Evolutionary conservation across 2,888 invertebrate genomes (phyloP), one percentile per base, ranked within the genome.

Genomic region (Eristalis arbustorum): DNA sequence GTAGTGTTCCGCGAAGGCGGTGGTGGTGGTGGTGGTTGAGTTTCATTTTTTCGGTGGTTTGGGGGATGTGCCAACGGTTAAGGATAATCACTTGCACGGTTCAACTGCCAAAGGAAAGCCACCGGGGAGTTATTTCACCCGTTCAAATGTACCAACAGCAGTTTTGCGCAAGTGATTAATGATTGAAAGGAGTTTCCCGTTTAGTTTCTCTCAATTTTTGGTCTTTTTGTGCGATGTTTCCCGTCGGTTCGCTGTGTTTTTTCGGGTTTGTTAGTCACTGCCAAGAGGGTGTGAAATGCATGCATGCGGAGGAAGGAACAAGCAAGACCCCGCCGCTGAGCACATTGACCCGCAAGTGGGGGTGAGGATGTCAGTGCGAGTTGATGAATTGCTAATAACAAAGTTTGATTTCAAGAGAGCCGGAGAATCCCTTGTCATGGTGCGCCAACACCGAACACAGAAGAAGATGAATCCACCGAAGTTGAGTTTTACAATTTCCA

Each of bases 111-210:
- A 57, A 57, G 66, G 61, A 75, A 68, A 69, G 66, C 49, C 66
- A 81, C 57, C 72, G 72, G 72, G 69, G 69, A 69, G 74, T 84
- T 79, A 75, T 71, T 84, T 84, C n/a, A n/a, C n/a, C 42, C 37
- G 84, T 75, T 34, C 66, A 75, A 71, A 67, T 49, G 49, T 49
- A 59, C 80, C 72, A 80, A 40, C 76, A 84, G 81, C 63, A 76
- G 68, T 81, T 85, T 73, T 68, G 68, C 67, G 75, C 59, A 75
- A 85, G 73, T 85, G 85, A 85, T 85, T 85, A 77, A 85, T 85
- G 81, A 85, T 79, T 67, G 72, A 73, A 79, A 79, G 49, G 67
- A 62, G 61, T 73, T 79, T 66, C 49, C 49, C 49, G 49, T 49
- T 49, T 18, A 49, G 49, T 49, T 31, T 31, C 31, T 8, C 31